Evolutionary conservation across 2,113 vertebrate genomes (phyloP).

Genomic region (Oxyura jamaicensis): DNA sequence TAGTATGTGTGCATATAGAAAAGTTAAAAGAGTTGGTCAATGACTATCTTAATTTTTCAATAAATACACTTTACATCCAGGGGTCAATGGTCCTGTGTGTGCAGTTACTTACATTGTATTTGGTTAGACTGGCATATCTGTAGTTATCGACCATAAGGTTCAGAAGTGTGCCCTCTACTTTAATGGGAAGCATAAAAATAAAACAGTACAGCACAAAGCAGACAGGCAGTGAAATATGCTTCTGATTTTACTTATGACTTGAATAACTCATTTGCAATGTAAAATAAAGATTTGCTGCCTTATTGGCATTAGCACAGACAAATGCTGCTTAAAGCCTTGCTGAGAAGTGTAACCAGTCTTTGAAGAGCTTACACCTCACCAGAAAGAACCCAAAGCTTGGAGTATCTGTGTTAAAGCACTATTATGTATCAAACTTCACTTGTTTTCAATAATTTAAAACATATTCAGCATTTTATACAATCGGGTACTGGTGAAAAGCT

Average conservation of each 20-base stretch:
- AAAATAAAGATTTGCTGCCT: conserved; percentile 58
- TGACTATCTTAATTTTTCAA: neutral
- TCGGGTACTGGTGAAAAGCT: neutral
- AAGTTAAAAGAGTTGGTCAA: neutral
- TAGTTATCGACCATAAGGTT: conserved; percentile 61
- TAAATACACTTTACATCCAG: neutral
- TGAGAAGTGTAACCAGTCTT: conserved; percentile 27
- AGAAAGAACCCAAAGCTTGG: neutral
- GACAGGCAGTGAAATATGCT: conserved; percentile 73
- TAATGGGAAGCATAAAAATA: conserved; percentile 73
- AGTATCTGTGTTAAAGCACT: neutral
- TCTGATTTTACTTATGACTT: conserved; percentile 71
- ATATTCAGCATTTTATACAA: neutral
- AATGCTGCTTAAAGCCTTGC: conserved; percentile 4
- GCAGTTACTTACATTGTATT: conserved; percentile 66
- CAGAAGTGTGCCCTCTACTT: conserved; percentile 72
- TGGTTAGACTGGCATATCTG: conserved; percentile 53
- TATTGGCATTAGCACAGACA: conserved; percentile 43
- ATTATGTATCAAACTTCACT: neutral
- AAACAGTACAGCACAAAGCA: conserved; percentile 50
- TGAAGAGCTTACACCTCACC: neutral
- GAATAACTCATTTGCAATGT: conserved; percentile 73
- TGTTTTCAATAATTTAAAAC: neutral
- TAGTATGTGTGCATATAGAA: neutral
- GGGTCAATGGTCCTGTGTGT: neutral